Evolutionary conservation across 2,888 invertebrate species (phyloP).

Genomic region (Rhagonycha fulva): DNA sequence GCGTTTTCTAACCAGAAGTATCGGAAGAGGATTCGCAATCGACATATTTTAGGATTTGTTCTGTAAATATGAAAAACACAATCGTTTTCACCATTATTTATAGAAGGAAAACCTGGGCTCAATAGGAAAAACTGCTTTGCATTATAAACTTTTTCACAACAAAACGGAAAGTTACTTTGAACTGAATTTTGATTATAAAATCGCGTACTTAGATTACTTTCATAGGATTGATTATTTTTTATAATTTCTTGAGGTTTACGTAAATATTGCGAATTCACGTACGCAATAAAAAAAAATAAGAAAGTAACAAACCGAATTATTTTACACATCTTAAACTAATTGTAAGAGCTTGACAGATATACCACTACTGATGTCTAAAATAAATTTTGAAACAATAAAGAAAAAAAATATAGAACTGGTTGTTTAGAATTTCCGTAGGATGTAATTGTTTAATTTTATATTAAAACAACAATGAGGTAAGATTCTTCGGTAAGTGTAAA

Average conservation of each 20-base stretch:
- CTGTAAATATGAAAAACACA: conserved; percentile 60
- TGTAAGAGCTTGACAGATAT: background rate
- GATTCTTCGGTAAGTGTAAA: background rate
- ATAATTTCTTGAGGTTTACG: background rate
- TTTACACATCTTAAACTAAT: background rate
- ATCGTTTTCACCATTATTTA: conserved; percentile 50
- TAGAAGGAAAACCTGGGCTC: conserved; percentile 63
- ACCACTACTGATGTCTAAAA: background rate
- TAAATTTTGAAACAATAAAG: background rate
- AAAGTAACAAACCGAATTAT: background rate
- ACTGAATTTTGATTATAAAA: background rate
- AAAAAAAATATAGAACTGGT: background rate
- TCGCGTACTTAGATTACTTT: background rate
- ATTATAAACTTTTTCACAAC: conserved; percentile 54
- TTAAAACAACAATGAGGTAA: conserved; percentile 17
- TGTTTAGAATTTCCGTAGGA: conserved; percentile 29
- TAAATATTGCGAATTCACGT: background rate
- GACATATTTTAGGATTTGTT: conserved; percentile 56
- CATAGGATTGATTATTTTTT: background rate
- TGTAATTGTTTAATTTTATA: conserved; percentile 24
- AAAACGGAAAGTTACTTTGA: conserved; percentile 40
- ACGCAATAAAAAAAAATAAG: background rate
- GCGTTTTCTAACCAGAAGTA: conserved; percentile 60
- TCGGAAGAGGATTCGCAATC: conserved; percentile 59
- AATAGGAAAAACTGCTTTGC: conserved; percentile 57